Conservation (phyloP, 2,113 vertebrate genomes). For the Psettodes erumei region DNA sequence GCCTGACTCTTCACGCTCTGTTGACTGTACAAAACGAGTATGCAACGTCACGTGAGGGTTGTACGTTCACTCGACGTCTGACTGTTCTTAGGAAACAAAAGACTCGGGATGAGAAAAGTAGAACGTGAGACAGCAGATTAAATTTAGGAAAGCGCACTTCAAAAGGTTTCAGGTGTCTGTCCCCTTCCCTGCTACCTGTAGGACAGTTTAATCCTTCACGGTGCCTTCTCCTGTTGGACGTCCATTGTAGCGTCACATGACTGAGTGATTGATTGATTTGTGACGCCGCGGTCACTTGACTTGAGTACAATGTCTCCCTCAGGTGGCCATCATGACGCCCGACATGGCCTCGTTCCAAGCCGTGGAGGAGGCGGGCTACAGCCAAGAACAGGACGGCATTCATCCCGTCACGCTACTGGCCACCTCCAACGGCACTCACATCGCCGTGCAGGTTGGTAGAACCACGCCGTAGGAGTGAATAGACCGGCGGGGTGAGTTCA, state of each 20-base stretch:
- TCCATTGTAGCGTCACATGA: not conserved
- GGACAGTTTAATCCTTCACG: not conserved
- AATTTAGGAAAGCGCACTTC: not conserved
- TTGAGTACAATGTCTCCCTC: conserved; percentile 62
- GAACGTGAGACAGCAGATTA: not conserved
- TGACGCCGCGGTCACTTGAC: not conserved
- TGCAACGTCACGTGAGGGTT: too few relatives aligned
- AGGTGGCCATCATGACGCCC: conserved; percentile 99
- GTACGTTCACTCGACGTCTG: not conserved
- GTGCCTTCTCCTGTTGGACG: not conserved
- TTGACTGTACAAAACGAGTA: not conserved
- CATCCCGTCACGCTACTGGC: conserved; percentile 95
- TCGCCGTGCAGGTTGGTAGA: conserved; percentile 93
- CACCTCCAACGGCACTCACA: conserved; percentile 98
- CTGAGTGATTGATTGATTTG: not conserved
- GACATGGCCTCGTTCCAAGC: conserved; percentile 94
- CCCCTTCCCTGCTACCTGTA: not conserved
- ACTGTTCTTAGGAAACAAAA: not conserved
- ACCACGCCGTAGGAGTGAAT: not conserved
- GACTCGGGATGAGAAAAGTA: not conserved
- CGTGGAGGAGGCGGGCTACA: conserved; percentile 88
- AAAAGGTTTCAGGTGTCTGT: not conserved
- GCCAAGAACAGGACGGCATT: conserved; percentile 90
- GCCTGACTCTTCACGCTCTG: not conserved
- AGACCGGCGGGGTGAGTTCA: not conserved